phyloP scores from a whole-genome alignment of 2,113 vertebrate genomes.

The Pygoscelis adeliae region DNA sequence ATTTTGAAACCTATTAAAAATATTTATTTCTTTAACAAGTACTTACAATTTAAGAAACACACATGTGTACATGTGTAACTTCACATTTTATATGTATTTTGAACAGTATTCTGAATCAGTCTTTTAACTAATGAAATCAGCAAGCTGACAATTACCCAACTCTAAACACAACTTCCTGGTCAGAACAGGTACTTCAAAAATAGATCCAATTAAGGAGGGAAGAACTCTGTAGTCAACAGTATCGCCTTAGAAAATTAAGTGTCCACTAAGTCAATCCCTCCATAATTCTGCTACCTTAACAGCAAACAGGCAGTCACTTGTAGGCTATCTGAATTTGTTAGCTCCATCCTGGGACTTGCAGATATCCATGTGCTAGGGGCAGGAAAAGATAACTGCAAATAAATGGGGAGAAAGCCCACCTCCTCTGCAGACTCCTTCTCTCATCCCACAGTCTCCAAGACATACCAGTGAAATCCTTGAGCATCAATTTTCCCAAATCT shows the following conservation, averaged over 20 bases:
- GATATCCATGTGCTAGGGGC: neutral
- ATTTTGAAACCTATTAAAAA: neutral
- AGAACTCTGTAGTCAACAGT: neutral
- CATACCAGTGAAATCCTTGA: neutral
- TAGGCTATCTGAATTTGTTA: neutral
- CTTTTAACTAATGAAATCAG: neutral
- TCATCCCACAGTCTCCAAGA: neutral
- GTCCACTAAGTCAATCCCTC: neutral
- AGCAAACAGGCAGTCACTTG: neutral
- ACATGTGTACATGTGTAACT: accelerated
- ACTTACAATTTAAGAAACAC: neutral
- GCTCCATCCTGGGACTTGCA: neutral
- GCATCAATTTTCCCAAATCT: neutral
- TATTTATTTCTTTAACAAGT: neutral
- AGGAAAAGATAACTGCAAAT: neutral
- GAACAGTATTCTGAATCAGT: neutral
- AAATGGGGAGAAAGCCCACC: neutral
- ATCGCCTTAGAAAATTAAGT: neutral
- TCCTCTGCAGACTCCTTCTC: neutral
- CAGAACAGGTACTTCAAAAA: neutral
- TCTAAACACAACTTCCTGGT: neutral
- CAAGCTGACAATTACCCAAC: neutral
- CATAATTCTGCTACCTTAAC: neutral
- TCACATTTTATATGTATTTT: neutral
- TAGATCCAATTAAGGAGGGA: neutral